Evolutionary conservation across 1,140 invertebrate genomes (phyloP), one percentile per base, ranked within the genome.

Genomic region (Neocloeon triangulifer): DNA sequence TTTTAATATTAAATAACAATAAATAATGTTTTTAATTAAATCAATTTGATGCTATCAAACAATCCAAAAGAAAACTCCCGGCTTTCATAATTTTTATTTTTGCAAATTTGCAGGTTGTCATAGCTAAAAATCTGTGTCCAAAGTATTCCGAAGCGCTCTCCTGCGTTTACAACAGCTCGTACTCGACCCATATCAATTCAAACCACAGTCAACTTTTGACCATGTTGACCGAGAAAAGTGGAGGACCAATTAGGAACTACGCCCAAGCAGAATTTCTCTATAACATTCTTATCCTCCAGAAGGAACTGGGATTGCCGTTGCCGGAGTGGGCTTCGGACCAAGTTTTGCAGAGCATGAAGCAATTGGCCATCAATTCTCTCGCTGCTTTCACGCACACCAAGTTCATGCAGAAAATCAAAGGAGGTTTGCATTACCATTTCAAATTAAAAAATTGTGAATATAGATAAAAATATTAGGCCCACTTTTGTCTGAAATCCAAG

Each of bases 181-280:
- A 64, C 34, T 51, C 66, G 6, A 50, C 57, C 41, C 49, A 59
- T 37, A 44, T 71, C 18, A 50, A 64, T 31, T 53, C 62, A 34
- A 53, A 66, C 25, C 62, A 68, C 42, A 34, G 47, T 34, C 56
- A 65, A 32, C 47, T 81, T 16, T 79, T 67, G 44, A 49, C 63
- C 21, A 56, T 70, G 44, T 44, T 82, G 17, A 60, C 59, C 2
- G 51, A 62, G 35, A 45, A 75, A 34, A 67, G 73, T 1, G 77
- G 76, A 26, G 44, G 68, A 46, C 61, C 58, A 37, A 61, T 82
- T 16, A 52, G 55, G 5, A 69, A 55, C 37, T 59, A 75, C 2
- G 49, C 69, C 8, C 62, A 67, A 26, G 62, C 81, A 10, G 77
- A 82, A 43, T 65, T 62, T 32, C 49, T 82, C 4, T 81, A 74